Conservation (phyloP, 1,140 invertebrate species). For the Drosophila albomicans region DNA sequence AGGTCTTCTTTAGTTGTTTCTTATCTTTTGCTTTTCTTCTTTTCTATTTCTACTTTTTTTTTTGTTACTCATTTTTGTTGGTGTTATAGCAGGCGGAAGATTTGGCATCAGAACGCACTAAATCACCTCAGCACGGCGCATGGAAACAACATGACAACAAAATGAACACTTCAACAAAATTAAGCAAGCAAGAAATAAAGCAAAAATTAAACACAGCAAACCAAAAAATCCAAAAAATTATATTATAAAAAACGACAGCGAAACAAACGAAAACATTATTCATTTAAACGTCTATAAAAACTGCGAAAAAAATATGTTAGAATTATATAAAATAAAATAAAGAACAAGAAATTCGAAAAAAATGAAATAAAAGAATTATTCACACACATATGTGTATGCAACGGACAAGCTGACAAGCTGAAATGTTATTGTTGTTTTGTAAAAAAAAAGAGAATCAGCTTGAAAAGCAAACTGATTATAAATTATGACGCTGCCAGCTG, state of each 20-base stretch:
- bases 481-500: slow-evolving; percentile 77
- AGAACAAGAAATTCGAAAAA: slow-evolving; percentile 11
- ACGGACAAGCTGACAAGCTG: slow-evolving; percentile 50
- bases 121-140: slow-evolving; percentile 72
- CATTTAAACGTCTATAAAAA: slow-evolving; percentile 81
- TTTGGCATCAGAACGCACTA: slow-evolving; percentile 75
- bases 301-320: slow-evolving; percentile 59
- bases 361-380: slow-evolving; percentile 42
- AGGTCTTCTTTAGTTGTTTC: slow-evolving; percentile 19
- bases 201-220: slow-evolving; percentile 42
- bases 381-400: slow-evolving; percentile 54
- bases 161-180: slow-evolving; percentile 78
- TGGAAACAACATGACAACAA: slow-evolving; percentile 81
- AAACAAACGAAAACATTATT: slow-evolving; percentile 81
- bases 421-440: slow-evolving; percentile 41
- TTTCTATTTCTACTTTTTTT: slow-evolving; percentile 29
- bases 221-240: slow-evolving; percentile 12
- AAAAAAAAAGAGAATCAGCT: slow-evolving; percentile 40
- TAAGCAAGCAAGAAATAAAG: slow-evolving; percentile 64
- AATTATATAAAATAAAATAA: slow-evolving; percentile 47
- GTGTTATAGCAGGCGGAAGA: slow-evolving; percentile 64
- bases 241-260: slow-evolving; percentile 50
- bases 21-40: slow-evolving; percentile 17
- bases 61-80: slow-evolving; percentile 14
- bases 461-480: slow-evolving; percentile 80